Evolutionary conservation across 2,888 invertebrate species (phyloP).

Genomic region (Eledone cirrhosa): DNA sequence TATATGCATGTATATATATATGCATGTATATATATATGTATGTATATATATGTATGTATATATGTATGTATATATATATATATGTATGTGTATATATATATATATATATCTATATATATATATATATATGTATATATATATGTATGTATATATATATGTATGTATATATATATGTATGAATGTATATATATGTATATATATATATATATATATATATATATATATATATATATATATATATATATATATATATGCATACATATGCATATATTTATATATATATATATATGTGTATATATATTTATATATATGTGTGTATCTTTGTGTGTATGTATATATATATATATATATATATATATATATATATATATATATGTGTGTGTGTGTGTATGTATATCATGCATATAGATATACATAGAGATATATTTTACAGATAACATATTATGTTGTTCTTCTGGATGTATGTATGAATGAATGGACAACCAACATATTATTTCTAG

Average conservation of each 20-base stretch:
- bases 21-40: not conserved
- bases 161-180: not conserved
- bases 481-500: no score
- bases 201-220: conserved; percentile 12
- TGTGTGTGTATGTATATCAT: no score
- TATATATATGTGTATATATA: not conserved
- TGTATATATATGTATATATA: not conserved
- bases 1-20: not conserved
- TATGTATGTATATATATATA: no score
- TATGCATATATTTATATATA: not conserved
- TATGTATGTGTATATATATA: not conserved
- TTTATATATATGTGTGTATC: no score
- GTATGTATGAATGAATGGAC: no score
- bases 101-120: not conserved
- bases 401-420: no score
- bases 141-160: not conserved
- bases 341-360: no score
- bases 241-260: not conserved
- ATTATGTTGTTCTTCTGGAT: no score
- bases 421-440: no score
- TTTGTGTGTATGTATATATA: no score
- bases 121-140: not conserved
- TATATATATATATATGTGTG: no score
- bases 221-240: not conserved
- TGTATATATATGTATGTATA: not conserved